Conservation (phyloP, 2,797 vertebrate genomes). For the Gymnoscopelus braueri region DNA sequence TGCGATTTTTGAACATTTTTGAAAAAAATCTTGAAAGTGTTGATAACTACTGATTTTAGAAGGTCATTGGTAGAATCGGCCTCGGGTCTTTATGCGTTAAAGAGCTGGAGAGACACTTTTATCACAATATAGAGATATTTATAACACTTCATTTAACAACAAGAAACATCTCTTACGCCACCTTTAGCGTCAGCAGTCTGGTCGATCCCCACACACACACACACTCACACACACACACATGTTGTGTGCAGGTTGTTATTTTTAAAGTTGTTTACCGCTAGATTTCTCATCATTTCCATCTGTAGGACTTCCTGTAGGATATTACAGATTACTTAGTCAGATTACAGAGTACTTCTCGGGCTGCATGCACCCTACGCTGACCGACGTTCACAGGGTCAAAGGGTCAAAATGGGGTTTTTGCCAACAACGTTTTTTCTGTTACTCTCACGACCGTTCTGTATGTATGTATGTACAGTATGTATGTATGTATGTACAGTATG, state of each 20-base stretch:
- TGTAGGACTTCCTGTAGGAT: slow-evolving; percentile 73
- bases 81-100: too few relatives aligned
- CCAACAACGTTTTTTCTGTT: slow-evolving; percentile 79
- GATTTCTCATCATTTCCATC: slow-evolving; percentile 73
- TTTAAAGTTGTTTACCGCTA: slow-evolving; percentile 81
- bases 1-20: too few relatives aligned
- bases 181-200: slow-evolving; percentile 55
- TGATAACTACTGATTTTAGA: too few relatives aligned
- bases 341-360: slow-evolving; percentile 83
- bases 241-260: slow-evolving; percentile 79
- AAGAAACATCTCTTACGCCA: slow-evolving; percentile 52
- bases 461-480: too few relatives aligned
- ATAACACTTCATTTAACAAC: slow-evolving; percentile 55
- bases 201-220: slow-evolving; percentile 21
- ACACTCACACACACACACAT: slow-evolving; percentile 64
- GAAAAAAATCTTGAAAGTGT: too few relatives aligned
- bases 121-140: too few relatives aligned
- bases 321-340: slow-evolving; percentile 28
- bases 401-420: slow-evolving; percentile 60
- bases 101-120: too few relatives aligned
- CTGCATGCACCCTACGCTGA: slow-evolving; percentile 83
- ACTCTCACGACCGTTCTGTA: slow-evolving; percentile 64
- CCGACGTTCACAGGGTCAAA: slow-evolving; percentile 79
- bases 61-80: too few relatives aligned
- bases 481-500: too few relatives aligned